Evolutionary conservation across 2,113 vertebrate species (phyloP).

Genomic region (Dasyurus viverrinus): DNA sequence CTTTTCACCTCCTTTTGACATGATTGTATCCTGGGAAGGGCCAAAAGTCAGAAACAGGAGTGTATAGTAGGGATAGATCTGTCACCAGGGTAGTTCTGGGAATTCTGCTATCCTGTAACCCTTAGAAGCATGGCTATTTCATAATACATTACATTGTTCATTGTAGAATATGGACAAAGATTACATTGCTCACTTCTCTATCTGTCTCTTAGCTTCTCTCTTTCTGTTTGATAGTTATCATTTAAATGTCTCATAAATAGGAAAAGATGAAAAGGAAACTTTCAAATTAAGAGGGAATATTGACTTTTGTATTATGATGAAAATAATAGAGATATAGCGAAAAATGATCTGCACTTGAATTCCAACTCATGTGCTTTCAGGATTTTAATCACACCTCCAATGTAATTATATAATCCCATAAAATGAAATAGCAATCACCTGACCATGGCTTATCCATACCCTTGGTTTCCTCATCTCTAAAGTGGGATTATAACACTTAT

Average conservation of each 20-base stretch:
- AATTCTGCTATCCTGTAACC: not conserved
- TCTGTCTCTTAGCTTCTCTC: too few relatives aligned
- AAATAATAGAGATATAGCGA: not conserved
- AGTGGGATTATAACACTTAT: not conserved
- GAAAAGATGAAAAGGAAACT: not conserved
- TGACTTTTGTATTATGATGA: not conserved
- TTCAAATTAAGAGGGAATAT: not conserved
- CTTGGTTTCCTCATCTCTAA: not conserved
- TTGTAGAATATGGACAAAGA: not conserved
- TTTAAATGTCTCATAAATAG: not conserved
- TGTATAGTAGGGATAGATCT: not conserved
- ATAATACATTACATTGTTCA: not conserved
- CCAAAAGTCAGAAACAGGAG: not conserved
- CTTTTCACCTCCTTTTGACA: not conserved
- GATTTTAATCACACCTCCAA: not conserved
- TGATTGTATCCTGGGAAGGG: not conserved
- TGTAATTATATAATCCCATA: not conserved
- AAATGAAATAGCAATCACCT: not conserved
- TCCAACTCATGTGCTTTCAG: not conserved
- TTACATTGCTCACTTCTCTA: not conserved
- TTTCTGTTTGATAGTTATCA: not conserved
- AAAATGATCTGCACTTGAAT: not conserved
- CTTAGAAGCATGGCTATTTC: not conserved
- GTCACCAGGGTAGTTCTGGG: not conserved
- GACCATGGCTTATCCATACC: not conserved